Conservation (phyloP, 2,797 vertebrate species). For the Megalops cyprinoides region DNA sequence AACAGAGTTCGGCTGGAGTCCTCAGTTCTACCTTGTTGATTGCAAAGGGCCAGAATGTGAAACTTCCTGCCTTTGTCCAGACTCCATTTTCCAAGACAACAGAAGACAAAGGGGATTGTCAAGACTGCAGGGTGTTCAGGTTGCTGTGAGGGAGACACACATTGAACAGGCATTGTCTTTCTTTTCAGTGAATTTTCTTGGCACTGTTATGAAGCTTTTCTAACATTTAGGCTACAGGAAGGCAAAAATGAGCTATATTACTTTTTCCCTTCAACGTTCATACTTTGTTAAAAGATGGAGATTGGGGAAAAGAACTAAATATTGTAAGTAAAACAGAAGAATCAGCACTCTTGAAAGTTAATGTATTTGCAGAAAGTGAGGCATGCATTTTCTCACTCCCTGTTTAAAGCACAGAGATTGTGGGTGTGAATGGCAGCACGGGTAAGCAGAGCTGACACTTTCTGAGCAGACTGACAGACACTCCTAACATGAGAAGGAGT, state of each 20-base stretch:
- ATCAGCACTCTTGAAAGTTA: background rate
- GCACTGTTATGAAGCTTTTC: background rate
- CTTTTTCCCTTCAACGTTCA: too few species aligned
- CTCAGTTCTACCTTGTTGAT: background rate
- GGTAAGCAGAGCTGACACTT: background rate
- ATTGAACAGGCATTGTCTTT: background rate
- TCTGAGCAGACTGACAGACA: background rate
- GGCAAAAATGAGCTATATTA: too few species aligned
- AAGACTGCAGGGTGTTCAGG: background rate
- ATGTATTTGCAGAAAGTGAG: background rate
- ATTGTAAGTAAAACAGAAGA: background rate
- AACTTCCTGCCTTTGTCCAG: constrained; percentile 11
- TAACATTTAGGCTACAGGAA: too few species aligned
- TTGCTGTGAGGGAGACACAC: background rate
- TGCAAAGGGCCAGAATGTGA: background rate
- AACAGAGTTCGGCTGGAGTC: background rate
- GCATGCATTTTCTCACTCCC: background rate
- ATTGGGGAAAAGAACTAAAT: too few species aligned
- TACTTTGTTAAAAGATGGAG: too few species aligned
- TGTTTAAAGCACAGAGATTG: constrained; percentile 6
- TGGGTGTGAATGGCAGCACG: background rate
- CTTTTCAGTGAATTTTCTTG: background rate
- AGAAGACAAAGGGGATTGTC: background rate
- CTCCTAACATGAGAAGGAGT: background rate
- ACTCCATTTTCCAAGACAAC: constrained; percentile 5